A percentile compares a stretch with the other conserved stretches of the same genome.
phyloP scores from a whole-genome alignment of 2,888 invertebrate genomes.

The Scaptomyza flava region DNA sequence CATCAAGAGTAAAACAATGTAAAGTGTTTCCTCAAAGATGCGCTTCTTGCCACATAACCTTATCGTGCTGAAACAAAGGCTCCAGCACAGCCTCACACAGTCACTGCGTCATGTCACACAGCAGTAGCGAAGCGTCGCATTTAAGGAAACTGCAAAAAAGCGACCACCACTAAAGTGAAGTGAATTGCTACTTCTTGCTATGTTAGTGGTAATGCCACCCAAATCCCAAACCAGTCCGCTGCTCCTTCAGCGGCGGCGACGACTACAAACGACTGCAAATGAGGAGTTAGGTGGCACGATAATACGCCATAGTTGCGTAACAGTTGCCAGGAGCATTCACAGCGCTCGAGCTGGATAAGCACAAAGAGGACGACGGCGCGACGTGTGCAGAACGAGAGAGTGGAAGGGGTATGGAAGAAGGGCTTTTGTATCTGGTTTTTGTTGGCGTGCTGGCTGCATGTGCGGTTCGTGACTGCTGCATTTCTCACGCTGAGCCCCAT shows the following conservation, averaged over 20 bases:
- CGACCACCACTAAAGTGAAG: slow-evolving; percentile 46
- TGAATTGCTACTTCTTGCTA: slow-evolving; percentile 68
- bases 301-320: slow-evolving; percentile 64
- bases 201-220: slow-evolving; percentile 22
- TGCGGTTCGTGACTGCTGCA: slow-evolving; percentile 62
- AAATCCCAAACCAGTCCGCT: slow-evolving; percentile 10
- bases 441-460: slow-evolving; percentile 39
- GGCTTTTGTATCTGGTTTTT: slow-evolving; percentile 60
- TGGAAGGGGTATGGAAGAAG: slow-evolving; percentile 7
- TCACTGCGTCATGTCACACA: slow-evolving; percentile 19
- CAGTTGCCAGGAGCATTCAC: slow-evolving; percentile 50
- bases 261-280: slow-evolving; percentile 67
- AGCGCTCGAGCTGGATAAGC: slow-evolving; percentile 19
- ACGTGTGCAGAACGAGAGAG: slow-evolving; percentile 1
- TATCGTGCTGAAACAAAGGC: slow-evolving; percentile 47
- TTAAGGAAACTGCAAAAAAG: slow-evolving; percentile 49
- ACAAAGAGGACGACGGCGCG: slow-evolving; percentile 4
- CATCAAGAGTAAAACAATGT: slow-evolving; percentile 32
- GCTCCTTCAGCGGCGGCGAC: slow-evolving; percentile 19
- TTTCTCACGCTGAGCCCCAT: slow-evolving; percentile 61
- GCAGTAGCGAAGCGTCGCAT: slow-evolving; percentile 25
- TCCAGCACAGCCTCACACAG: slow-evolving; percentile 15
- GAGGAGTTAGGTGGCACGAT: slow-evolving; percentile 64
- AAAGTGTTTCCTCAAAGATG: slow-evolving; percentile 2
- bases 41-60: slow-evolving; percentile 19